Percentiles rank a stretch among this genome's conserved stretches.
Evolutionary conservation across 2,113 vertebrate genomes (phyloP).

Genomic region (Anseranas semipalmata): DNA sequence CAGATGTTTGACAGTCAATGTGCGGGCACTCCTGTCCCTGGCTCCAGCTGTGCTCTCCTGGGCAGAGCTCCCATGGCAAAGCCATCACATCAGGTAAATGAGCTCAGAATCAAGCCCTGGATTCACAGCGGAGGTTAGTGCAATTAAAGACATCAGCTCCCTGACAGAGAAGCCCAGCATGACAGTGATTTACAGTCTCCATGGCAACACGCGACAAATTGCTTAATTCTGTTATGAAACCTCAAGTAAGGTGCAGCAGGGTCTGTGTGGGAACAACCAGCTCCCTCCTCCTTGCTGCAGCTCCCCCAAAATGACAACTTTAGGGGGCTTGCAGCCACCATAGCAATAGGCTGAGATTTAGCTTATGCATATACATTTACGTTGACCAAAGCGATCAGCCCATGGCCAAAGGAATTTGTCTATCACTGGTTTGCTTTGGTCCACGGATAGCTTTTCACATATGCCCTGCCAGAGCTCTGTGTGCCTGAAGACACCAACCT

Average conservation of each 20-base stretch:
- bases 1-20: rapidly evolving
- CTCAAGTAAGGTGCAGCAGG: constrained; percentile 21
- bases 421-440: not conserved
- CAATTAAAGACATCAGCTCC: not conserved
- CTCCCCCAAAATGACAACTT: not conserved
- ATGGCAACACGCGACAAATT: constrained; percentile 69
- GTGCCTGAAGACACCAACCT: not conserved
- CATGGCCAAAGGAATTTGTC: not conserved
- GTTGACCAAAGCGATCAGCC: not conserved
- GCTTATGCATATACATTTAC: too few relatives aligned
- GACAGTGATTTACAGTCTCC: constrained; percentile 65
- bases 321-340: not conserved
- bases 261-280: not conserved
- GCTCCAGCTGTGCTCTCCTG: not conserved
- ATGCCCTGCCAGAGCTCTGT: not conserved
- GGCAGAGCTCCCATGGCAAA: not conserved
- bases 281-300: not conserved
- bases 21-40: rapidly evolving
- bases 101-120: not conserved
- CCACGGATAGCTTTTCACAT: not conserved
- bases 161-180: constrained; percentile 33
- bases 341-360: not conserved
- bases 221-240: constrained; percentile 70
- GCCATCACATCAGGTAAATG: not conserved
- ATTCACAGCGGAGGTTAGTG: not conserved